phyloP scores from a whole-genome alignment of 2,888 invertebrate genomes.

The Melinopterus prodromus region DNA sequence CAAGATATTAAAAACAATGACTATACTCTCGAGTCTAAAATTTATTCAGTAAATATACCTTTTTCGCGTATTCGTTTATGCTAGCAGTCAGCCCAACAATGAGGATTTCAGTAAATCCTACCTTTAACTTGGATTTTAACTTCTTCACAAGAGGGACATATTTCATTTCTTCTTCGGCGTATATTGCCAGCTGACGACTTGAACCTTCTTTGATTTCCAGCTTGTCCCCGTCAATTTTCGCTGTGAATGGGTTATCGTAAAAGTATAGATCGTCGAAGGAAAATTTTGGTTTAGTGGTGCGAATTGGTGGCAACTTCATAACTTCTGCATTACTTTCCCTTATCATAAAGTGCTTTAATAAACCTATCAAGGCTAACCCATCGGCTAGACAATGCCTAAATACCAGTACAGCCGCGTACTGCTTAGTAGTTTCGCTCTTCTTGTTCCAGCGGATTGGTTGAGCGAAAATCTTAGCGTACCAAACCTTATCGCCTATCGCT shows the following conservation, averaged over 20 bases:
- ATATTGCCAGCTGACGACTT: neutral
- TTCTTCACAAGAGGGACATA: slow-evolving; percentile 15
- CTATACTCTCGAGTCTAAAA: neutral
- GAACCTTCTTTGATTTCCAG: neutral
- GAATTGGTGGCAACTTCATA: neutral
- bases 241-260: neutral
- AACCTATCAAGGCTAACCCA: slow-evolving; percentile 11
- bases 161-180: slow-evolving; percentile 11
- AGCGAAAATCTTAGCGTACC: slow-evolving; percentile 10
- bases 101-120: slow-evolving; percentile 18
- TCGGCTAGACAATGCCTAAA: slow-evolving; percentile 20
- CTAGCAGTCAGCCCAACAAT: slow-evolving; percentile 8
- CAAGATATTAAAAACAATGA: neutral
- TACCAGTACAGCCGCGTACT: neutral
- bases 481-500: neutral
- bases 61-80: neutral
- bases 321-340: neutral
- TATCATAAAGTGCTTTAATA: neutral
- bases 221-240: neutral
- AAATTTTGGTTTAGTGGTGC: neutral
- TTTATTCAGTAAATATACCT: neutral
- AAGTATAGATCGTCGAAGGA: slow-evolving; percentile 6
- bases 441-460: slow-evolving; percentile 21
- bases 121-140: slow-evolving; percentile 6
- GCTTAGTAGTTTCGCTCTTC: slow-evolving; percentile 11